phyloP scores from a whole-genome alignment of 2,888 invertebrate genomes.

The Sarcophaga rosellei region DNA sequence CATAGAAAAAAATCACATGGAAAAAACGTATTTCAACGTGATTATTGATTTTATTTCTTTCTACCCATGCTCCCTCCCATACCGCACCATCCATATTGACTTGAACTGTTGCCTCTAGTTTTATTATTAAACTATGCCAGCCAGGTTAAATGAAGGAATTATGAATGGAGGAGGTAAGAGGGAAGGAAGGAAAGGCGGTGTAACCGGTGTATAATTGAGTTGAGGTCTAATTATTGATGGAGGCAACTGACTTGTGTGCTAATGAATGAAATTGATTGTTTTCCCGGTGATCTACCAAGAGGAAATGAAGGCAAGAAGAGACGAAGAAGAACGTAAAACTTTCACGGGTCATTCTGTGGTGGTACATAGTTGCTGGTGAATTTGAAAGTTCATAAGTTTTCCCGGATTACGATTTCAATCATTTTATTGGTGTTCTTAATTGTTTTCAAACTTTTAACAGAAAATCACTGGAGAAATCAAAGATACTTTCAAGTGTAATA shows the following conservation, averaged over 20 bases:
- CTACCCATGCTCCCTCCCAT: neutral
- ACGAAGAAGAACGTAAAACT: neutral
- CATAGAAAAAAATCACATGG: slow-evolving; percentile 23
- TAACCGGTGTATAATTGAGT: neutral
- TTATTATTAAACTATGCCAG: too few relatives aligned
- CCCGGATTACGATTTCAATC: too few relatives aligned
- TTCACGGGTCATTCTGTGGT: neutral
- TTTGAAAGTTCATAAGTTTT: too few relatives aligned
- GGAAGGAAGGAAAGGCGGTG: neutral
- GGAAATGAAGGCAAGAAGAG: neutral
- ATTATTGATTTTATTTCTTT: slow-evolving; percentile 52
- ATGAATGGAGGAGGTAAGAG: neutral
- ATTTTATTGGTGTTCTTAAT: neutral
- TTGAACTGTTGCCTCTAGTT: too few relatives aligned
- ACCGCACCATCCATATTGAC: too few relatives aligned
- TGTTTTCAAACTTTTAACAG: neutral
- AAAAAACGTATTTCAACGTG: slow-evolving; percentile 55
- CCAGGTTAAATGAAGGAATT: too few relatives aligned
- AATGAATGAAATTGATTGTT: neutral
- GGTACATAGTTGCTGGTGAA: too few relatives aligned
- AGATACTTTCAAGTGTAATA: neutral
- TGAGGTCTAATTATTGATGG: neutral
- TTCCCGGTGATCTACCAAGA: neutral
- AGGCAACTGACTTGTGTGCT: neutral
- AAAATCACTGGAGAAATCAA: neutral